These are phyloP conservation scores for Seriola dumerili DNA, from an alignment of 2,113 vertebrate species.

Conservation along the genomic window DNA sequence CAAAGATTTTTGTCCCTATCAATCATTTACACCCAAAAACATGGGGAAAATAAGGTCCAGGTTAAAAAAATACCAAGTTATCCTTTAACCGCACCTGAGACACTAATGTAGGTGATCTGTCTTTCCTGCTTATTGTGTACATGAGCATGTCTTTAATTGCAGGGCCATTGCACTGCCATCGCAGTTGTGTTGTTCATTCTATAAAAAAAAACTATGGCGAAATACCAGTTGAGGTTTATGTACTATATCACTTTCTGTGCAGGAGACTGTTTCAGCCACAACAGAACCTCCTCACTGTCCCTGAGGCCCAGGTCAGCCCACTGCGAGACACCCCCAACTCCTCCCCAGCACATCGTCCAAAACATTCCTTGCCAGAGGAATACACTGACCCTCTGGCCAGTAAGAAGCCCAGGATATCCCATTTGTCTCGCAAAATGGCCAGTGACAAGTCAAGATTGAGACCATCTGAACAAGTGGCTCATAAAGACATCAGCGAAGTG, in stretches of 20 bases:
- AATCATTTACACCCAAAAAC: too few species aligned
- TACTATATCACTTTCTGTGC: conserved; percentile 25
- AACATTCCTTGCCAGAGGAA: conserved; percentile 77
- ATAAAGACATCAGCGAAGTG: neutral
- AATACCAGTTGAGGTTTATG: neutral
- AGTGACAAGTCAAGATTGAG: conserved; percentile 75
- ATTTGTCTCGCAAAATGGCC: conserved; percentile 83
- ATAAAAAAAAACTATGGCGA: neutral
- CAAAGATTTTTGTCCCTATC: too few species aligned
- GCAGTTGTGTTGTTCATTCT: neutral
- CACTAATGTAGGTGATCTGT: neutral
- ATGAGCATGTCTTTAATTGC: neutral
- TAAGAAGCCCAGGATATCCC: conserved; percentile 92
- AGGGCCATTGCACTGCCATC: neutral
- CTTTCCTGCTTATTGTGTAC: neutral
- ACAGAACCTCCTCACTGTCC: conserved; percentile 79
- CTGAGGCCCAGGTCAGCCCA: conserved; percentile 87
- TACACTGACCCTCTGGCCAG: conserved; percentile 89
- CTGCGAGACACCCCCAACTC: conserved; percentile 86
- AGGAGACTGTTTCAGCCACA: conserved; percentile 90
- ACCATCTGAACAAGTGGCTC: conserved; percentile 70
- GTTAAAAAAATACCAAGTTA: too few species aligned
- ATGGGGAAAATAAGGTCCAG: too few species aligned
- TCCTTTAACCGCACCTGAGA: neutral
- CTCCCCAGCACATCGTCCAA: conserved; percentile 85